phyloP scores from a whole-genome alignment of 30 jellyfish, hydroid and myxozoan genomes.

The Hydractinia symbiolongicarpus region DNA sequence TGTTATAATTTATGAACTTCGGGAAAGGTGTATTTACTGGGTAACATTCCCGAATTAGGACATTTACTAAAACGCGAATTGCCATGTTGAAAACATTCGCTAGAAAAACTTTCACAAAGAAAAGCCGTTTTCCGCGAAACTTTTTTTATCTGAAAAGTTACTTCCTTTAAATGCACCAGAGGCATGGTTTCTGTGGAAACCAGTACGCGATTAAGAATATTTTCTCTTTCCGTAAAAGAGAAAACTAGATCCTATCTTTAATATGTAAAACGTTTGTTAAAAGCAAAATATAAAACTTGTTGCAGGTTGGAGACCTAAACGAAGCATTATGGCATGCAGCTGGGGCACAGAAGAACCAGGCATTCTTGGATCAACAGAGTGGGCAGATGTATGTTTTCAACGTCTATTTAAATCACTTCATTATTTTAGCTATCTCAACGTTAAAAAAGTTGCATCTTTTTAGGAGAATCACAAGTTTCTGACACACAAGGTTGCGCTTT shows the following conservation, averaged over 20 bases:
- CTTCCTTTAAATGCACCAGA: no score
- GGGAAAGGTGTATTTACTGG: no score
- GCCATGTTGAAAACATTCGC: no score
- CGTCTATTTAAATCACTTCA: background rate
- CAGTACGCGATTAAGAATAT: background rate
- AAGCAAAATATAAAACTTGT: background rate
- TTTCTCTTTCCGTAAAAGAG: background rate
- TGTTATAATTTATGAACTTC: no score
- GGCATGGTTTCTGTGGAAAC: no score
- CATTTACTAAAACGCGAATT: no score
- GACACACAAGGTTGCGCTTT: conserved; percentile 31
- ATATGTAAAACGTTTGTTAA: background rate
- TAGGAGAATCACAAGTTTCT: conserved; percentile 42
- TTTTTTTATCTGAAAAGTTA: no score
- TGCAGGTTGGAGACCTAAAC: conserved; percentile 48
- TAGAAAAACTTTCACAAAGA: no score
- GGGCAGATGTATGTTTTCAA: conserved; percentile 48
- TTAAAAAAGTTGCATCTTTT: background rate
- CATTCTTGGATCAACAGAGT: conserved; percentile 46
- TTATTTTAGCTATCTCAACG: background rate
- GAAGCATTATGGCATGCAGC: conserved; percentile 48
- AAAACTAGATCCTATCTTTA: background rate
- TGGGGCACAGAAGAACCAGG: conserved; percentile 61
- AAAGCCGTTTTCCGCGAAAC: no score
- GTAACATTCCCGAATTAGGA: no score